Conservation (phyloP, 2,797 vertebrate species). For the Percopsis omiscomaycus region DNA sequence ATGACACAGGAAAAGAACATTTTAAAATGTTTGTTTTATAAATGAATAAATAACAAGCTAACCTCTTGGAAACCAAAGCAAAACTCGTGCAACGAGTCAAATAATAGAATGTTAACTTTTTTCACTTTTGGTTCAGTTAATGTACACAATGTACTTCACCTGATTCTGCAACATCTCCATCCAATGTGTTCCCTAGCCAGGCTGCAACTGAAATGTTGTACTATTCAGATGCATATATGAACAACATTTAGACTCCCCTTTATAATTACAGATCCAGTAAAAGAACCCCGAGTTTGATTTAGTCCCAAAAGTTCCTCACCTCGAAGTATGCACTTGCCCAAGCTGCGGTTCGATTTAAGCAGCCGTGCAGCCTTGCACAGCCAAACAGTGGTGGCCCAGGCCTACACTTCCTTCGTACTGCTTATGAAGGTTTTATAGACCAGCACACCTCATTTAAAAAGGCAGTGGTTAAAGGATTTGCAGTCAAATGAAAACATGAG, state of each 20-base stretch:
- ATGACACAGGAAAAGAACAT: too few relatives aligned
- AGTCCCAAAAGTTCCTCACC: slow-evolving; percentile 50
- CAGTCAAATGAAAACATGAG: slow-evolving; percentile 67
- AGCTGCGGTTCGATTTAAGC: slow-evolving; percentile 50
- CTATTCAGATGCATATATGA: neutral
- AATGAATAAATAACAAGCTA: too few relatives aligned
- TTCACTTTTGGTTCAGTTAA: too few relatives aligned
- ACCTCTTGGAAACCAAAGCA: too few relatives aligned
- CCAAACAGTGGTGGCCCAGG: slow-evolving; percentile 55
- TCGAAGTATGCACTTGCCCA: slow-evolving; percentile 41
- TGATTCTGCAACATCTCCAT: slow-evolving; percentile 8
- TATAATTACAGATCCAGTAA: slow-evolving; percentile 31
- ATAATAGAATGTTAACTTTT: too few relatives aligned
- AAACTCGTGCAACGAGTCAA: too few relatives aligned
- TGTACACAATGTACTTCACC: neutral
- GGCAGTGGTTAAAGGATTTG: slow-evolving; percentile 52
- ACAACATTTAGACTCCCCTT: slow-evolving; percentile 14
- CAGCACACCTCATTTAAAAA: slow-evolving; percentile 64
- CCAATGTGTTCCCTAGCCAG: slow-evolving; percentile 1
- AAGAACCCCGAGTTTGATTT: slow-evolving; percentile 50
- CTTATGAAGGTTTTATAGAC: slow-evolving; percentile 56
- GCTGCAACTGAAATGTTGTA: neutral
- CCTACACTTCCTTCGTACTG: slow-evolving; percentile 47
- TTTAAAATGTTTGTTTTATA: too few relatives aligned
- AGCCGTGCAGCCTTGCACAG: slow-evolving; percentile 48